Base-by-base conservation (phyloP, 1,140 invertebrate genomes). In the Orius laevigatus region DNA sequence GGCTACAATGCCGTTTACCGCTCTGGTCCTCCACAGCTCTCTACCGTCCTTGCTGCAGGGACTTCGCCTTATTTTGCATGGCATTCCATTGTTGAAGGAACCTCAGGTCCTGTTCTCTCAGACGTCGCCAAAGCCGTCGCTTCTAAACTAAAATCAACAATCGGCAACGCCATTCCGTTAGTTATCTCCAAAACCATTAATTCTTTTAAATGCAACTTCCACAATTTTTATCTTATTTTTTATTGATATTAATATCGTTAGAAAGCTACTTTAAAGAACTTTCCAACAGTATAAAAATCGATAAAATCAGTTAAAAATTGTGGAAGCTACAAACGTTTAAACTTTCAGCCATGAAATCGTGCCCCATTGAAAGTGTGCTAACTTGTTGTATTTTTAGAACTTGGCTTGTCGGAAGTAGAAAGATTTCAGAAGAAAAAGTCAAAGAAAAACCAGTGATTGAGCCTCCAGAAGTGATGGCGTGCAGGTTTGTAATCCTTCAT, bases 71-170 rank as follows among this genome's bases (percentile, higher is more conserved):
- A 78, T 65, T 57, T 90, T 53, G 86, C 81, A 10, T 91, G 91
- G 64, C 87, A 91, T 66, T 84, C 85, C 66, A 85, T 85, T 18
- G 67, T 89, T 31, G 89, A 94, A 75, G 88, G 86, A 53, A 74
- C 79, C 48, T 69, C 74, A 52, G 78, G 77, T 35, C 78, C 74
- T 11, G 71, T 78, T 25, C 70, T 87, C 39, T 78, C 76, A 51
- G 85, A 94, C 65, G 84, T 95, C 32, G 88, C 88, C 1, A 79
- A 84, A 61, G 86, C 84, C 51, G 81, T 94, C 50, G 86, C 88
- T 12, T 81, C 75, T 55, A 90, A 90, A 72, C 71, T 94, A 11
- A 89, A 84, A 60, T 84, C 76, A 50, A 74, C 72, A 45, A 64
- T 81, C 40, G 68, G 75, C 51, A 72, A 72, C 45, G 81, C 82